These are phyloP conservation scores for Protomyctophum bolini DNA, from an alignment of 2,113 vertebrate genomes.

Conservation along the genomic window DNA sequence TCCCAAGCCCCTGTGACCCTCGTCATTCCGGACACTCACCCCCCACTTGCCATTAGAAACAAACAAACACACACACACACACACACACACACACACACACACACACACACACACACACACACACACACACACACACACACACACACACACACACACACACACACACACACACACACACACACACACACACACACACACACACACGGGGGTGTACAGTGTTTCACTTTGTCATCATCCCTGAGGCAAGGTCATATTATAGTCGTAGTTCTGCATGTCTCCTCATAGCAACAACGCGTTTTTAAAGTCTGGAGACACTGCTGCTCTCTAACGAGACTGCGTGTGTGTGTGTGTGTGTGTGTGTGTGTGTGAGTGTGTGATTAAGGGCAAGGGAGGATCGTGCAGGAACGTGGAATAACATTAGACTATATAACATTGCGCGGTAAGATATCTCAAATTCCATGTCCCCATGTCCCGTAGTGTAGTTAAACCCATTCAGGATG, in stretches of 20 bases:
- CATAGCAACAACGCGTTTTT: constrained; percentile 32
- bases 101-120: constrained; percentile 15
- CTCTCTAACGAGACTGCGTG: neutral
- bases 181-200: neutral
- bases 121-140: constrained; percentile 14
- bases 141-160: constrained; percentile 16
- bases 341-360: neutral
- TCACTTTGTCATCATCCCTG: constrained; percentile 61
- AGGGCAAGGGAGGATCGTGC: too few relatives aligned
- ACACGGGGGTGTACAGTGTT: constrained; percentile 19
- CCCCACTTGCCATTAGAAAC: constrained; percentile 61
- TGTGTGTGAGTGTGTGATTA: neutral
- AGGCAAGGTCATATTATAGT: constrained; percentile 60
- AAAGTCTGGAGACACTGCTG: constrained; percentile 18
- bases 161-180: constrained; percentile 19
- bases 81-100: constrained; percentile 1
- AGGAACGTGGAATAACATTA: too few relatives aligned
- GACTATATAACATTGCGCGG: too few relatives aligned
- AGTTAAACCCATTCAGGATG: too few relatives aligned
- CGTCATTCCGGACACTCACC: constrained; percentile 49
- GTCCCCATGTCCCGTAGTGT: too few relatives aligned
- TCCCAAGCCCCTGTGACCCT: constrained; percentile 50
- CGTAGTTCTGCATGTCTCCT: constrained; percentile 27
- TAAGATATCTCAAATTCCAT: too few relatives aligned
- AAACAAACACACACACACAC: neutral